These are phyloP conservation scores for Augiades crinisus DNA, from an alignment of 2,888 invertebrate species.

Conservation along the genomic window DNA sequence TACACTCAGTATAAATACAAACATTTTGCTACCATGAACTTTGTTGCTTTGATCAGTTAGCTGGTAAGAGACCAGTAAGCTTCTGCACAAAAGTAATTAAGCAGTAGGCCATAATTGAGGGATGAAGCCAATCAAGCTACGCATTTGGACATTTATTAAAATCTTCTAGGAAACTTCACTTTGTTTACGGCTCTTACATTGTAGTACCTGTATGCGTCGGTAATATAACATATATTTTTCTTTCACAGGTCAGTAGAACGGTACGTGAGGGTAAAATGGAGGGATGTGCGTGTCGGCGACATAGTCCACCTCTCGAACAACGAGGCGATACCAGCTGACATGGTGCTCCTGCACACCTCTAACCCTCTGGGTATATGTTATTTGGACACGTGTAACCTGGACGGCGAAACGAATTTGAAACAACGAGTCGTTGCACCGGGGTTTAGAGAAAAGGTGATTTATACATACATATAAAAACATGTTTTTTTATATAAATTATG, in stretches of 20 bases:
- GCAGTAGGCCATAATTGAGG: no score
- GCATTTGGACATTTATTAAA: no score
- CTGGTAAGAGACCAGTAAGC: no score
- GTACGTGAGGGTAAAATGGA: conserved; percentile 93
- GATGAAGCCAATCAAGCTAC: no score
- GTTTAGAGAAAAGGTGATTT: conserved; percentile 84
- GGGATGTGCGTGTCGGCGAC: conserved; percentile 95
- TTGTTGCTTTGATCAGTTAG: no score
- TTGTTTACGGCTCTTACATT: no score
- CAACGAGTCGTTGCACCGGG: conserved; percentile 93
- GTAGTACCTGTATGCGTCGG: no score
- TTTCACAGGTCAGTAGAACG: conserved; percentile 87
- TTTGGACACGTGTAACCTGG: conserved; percentile 97
- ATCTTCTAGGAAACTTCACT: no score
- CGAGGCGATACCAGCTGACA: conserved; percentile 97
- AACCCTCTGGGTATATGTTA: conserved; percentile 95
- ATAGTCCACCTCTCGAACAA: conserved; percentile 97
- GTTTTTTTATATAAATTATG: conserved; percentile 35
- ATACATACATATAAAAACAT: conserved; percentile 24
- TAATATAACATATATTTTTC: conserved; percentile 25
- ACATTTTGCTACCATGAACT: no score
- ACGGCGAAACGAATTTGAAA: conserved; percentile 98
- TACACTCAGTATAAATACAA: no score
- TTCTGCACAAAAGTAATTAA: no score
- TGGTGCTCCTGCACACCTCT: conserved; percentile 93